Base-by-base conservation (phyloP, 1,140 invertebrate species). In the Drosophila pectinifera region DNA sequence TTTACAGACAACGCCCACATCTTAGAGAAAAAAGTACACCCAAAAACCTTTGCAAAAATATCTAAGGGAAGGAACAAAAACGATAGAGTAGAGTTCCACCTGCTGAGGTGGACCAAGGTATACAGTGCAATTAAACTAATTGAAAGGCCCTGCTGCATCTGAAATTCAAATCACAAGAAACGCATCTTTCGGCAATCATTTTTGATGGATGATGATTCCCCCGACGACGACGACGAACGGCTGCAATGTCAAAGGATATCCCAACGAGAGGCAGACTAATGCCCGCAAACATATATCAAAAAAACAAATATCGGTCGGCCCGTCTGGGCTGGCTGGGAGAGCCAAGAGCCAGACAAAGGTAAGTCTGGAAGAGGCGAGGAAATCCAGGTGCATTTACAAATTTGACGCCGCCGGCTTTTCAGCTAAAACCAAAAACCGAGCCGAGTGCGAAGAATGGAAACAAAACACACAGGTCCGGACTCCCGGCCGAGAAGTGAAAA, bases 371-470 rank as follows among this genome's bases (percentile, higher is more conserved):
- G 55, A 75, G 67, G 78, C 51, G 77, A 68, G 79, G 61, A 80
- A 89, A 80, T 89, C 84, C 84, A 89, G 84, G 84, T 89, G 84
- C 84, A 89, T 89, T 89, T 80, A 84, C 85, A 89, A 89, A 89
- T 89, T 89, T 89, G 84, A 89, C 84, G 84, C 84, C 84, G 84
- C 55, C 78, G 82, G 83, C 83, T 76, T 88, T 31, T 81, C 56
- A 51, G 59, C 28, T 41, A 78, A 85, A 82, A 65, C 69, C 78
- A 75, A 86, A 86, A 86, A 81, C 73, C 49, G 8, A 76, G 16
- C 63, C 69, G 36, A 80, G 45, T 73, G 46, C 70, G 49, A 78
- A 86, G 79, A 79, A 79, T 79, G 67, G 72, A 73, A 61, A 41
- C 54, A 62, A 63, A 72, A 28, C 11, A 31, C 48, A 36, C 13